phyloP scores from a whole-genome alignment of 2,113 vertebrate species.

The Urocynchramus pylzowi region DNA sequence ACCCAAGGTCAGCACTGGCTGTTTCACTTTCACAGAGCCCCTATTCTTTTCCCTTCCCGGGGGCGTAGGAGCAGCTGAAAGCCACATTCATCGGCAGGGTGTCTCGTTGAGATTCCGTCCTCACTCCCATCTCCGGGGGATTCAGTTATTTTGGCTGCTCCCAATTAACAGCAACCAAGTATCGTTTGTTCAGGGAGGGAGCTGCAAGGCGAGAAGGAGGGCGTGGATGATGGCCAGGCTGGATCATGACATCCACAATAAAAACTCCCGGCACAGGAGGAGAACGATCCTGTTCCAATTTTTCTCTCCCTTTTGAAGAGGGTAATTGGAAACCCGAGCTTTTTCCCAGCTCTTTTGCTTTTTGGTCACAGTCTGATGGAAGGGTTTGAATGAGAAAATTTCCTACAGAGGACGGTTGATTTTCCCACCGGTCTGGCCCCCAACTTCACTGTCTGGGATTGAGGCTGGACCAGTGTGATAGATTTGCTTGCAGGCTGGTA shows the following conservation, averaged over 20 bases:
- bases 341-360: neutral
- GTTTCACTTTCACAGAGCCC: slow-evolving; percentile 55
- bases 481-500: neutral
- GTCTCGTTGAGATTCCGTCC: slow-evolving; percentile 33
- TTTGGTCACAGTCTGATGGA: neutral
- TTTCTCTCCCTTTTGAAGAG: slow-evolving; percentile 10
- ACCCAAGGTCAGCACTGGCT: slow-evolving; percentile 66
- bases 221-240: slow-evolving; percentile 15
- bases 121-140: slow-evolving; percentile 23
- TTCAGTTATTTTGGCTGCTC: slow-evolving; percentile 49
- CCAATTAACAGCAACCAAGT: slow-evolving; percentile 44
- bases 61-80: slow-evolving; percentile 50
- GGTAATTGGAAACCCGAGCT: slow-evolving; percentile 37
- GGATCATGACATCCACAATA: slow-evolving; percentile 21
- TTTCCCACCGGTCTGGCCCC: slow-evolving; percentile 11
- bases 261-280: neutral
- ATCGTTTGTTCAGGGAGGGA: slow-evolving; percentile 21
- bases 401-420: neutral
- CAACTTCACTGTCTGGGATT: neutral
- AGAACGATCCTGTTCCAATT: slow-evolving; percentile 25
- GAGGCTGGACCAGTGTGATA: neutral
- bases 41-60: slow-evolving; percentile 34
- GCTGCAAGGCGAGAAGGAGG: slow-evolving; percentile 15
- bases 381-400: slow-evolving; percentile 29
- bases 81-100: slow-evolving; percentile 56